phyloP scores from a whole-genome alignment of 2,113 vertebrate genomes.

The Hylia prasina region DNA sequence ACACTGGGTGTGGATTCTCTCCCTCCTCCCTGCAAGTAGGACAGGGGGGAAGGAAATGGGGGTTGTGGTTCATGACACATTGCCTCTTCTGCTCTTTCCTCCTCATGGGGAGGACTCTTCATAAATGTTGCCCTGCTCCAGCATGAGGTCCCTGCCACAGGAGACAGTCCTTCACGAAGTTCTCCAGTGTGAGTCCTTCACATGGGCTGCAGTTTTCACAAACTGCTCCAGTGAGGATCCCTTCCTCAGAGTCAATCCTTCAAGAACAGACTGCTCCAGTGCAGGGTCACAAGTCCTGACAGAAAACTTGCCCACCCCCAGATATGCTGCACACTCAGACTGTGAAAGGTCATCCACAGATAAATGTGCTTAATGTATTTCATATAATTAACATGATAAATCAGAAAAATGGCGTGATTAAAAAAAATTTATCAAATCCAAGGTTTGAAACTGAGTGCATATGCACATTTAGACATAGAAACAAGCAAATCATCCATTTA shows the following conservation, averaged over 20 bases:
- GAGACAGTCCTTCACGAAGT: not conserved
- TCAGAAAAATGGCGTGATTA: not conserved
- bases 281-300: not conserved
- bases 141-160: rapidly evolving
- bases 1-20: not conserved
- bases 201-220: not conserved
- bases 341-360: not conserved
- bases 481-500: not conserved
- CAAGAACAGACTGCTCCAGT: not conserved
- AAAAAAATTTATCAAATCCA: not conserved
- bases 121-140: not conserved
- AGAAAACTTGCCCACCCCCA: not conserved
- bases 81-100: not conserved
- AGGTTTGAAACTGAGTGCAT: not conserved
- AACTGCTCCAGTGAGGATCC: not conserved
- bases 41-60: rapidly evolving
- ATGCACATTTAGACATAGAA: not conserved
- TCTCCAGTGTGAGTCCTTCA: not conserved
- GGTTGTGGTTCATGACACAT: rapidly evolving
- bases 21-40: not conserved
- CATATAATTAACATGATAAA: not conserved
- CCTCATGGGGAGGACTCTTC: not conserved
- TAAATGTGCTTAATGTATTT: not conserved
- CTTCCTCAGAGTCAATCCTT: not conserved
- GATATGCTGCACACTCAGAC: not conserved